Percentiles rank a stretch among this genome's conserved stretches.
Evolutionary conservation across 2,888 invertebrate genomes (phyloP).

Genomic region (Cotesia congregata): DNA sequence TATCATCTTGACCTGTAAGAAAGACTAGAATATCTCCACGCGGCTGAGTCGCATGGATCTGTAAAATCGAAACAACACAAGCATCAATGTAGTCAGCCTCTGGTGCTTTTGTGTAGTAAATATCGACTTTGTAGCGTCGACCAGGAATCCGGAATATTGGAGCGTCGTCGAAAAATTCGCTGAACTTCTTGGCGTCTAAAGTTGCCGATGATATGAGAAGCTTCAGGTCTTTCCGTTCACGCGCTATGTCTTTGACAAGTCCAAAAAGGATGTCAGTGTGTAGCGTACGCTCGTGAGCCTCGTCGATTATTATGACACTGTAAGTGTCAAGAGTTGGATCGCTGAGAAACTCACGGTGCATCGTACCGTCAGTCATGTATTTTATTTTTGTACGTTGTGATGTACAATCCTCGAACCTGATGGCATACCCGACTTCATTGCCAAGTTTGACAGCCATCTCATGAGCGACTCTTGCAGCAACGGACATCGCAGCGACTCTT

Average conservation of each 20-base stretch:
- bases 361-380: conserved; percentile 99
- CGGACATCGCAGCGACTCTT: conserved; percentile 99
- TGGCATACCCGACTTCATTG: conserved; percentile 90
- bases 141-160: conserved; percentile 98
- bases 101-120: conserved; percentile 99
- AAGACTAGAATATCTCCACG: conserved; percentile 97
- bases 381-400: conserved; percentile 96
- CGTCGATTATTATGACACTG: conserved; percentile 99
- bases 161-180: conserved; percentile 97
- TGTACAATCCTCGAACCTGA: conserved; percentile 99
- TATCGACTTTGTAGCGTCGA: conserved; percentile 96
- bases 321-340: conserved; percentile 97
- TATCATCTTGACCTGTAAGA: conserved; percentile 91
- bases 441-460: conserved; percentile 98
- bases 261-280: conserved; percentile 99
- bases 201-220: conserved; percentile 98
- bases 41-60: conserved; percentile 98
- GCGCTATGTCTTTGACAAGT: conserved; percentile 93
- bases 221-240: conserved; percentile 94
- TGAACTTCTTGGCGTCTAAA: conserved; percentile 97
- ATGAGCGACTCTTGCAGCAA: conserved; percentile 96
- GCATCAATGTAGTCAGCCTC: conserved; percentile 99
- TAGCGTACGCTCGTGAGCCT: conserved; percentile 98
- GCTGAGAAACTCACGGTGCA: conserved; percentile 95
- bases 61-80: conserved; percentile 95